Evolutionary conservation across 1,140 invertebrate genomes (phyloP).

Genomic region (Heliconius nattereri): DNA sequence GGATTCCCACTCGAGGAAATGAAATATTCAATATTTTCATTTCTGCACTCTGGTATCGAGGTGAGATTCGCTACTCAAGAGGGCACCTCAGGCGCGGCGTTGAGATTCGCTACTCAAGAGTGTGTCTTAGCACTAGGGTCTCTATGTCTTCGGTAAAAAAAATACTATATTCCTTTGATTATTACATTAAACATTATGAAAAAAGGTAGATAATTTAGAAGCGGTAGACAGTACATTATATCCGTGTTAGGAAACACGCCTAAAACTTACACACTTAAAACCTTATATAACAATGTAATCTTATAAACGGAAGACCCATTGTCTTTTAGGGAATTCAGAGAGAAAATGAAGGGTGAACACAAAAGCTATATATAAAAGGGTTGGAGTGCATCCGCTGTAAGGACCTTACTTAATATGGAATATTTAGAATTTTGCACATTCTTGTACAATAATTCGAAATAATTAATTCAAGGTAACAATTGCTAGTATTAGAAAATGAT

Average conservation of each 20-base stretch:
- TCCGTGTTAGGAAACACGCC: neutral
- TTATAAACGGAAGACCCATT: constrained; percentile 12
- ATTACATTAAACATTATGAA: neutral
- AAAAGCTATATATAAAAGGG: neutral
- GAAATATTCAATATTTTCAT: no score
- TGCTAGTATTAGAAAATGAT: neutral
- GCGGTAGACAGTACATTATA: neutral
- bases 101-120: no score
- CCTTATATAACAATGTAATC: constrained; percentile 13
- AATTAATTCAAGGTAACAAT: neutral
- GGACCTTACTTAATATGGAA: neutral
- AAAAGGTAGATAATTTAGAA: neutral
- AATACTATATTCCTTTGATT: no score
- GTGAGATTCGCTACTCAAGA: no score
- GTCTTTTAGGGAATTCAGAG: constrained; percentile 14
- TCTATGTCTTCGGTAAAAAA: no score
- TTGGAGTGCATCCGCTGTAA: neutral
- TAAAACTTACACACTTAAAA: constrained; percentile 10
- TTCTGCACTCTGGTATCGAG: no score
- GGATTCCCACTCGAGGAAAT: no score
- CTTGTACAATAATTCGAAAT: neutral
- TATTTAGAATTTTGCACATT: neutral
- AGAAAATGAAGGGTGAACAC: constrained; percentile 14
- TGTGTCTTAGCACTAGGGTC: no score
- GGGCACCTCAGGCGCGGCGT: no score